Base-by-base conservation (phyloP, 2,113 vertebrate genomes). In the Lynx canadensis region DNA sequence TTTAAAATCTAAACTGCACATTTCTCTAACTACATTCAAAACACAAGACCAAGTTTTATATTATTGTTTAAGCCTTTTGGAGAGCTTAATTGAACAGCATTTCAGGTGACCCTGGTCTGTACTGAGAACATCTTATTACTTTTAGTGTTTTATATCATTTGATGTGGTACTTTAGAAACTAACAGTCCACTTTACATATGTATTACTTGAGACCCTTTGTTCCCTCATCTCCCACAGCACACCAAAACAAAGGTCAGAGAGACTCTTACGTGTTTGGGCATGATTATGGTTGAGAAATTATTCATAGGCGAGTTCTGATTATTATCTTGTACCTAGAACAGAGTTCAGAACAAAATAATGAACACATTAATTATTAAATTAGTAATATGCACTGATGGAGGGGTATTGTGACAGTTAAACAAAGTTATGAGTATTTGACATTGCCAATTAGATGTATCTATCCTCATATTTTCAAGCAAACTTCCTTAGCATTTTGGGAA, bases 1-100 rank as follows among this genome's bases (percentile, higher is more conserved):
- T 97, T 97, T 92, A 63, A 96, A 96, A 95, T 95, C 93, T 96
- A 95, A 98, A 97, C 91, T 96, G 94, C 79, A 84, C 87, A 73
- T 93, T 96, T 31, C 69, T 89, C 87, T 96, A 92, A 88, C 88
- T 97, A 96, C 52, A 89, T 94, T 93, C 89, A 89, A 97, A 97
- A 97, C 78, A 91, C 5, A 73, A 65, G 93, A 88, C 25, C 41
- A 55, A 94, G 65, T 91, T 93, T 94, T 95, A 85, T 83, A 91
- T 57, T 82, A 94, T 69, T 91, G 57, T 89, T 93, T 65, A 91
- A 94, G 65, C 68, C 65, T n/a, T n/a, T 60, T 96, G 65, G 69
- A 89, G 14, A 85, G 78, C 83, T 89, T 93, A 91, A 94, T 63
- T 27, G 73, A 73, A 74, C 12, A 76, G 73, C 63, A 69, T 83